These are phyloP conservation scores for Oreochromis spilurus DNA, from an alignment of 2,113 vertebrate genomes.

Conservation along the genomic window DNA sequence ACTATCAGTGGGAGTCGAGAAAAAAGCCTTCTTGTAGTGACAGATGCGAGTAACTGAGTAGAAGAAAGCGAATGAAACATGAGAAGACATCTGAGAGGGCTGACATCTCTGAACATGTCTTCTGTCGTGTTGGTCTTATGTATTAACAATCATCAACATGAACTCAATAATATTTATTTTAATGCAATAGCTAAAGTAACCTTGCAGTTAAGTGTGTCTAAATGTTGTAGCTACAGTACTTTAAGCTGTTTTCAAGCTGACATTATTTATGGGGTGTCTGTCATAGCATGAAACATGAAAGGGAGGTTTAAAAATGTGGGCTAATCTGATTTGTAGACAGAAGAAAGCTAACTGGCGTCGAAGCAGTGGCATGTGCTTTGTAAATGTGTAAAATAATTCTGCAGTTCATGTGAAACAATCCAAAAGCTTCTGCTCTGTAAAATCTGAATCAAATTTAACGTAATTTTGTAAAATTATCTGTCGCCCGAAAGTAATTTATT, in stretches of 20 bases:
- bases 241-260: neutral
- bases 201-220: neutral
- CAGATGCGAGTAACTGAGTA: neutral
- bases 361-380: neutral
- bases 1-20: neutral
- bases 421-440: neutral
- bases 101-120: neutral
- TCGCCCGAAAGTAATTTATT: accelerated
- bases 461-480: neutral
- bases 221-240: neutral
- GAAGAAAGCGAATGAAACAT: neutral
- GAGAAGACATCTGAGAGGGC: neutral
- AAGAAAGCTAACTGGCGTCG: neutral
- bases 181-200: neutral
- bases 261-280: neutral
- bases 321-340: neutral
- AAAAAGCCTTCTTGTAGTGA: neutral
- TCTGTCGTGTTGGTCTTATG: neutral
- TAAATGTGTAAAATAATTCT: neutral
- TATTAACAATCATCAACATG: neutral
- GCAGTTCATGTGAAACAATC: neutral
- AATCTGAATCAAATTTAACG: neutral
- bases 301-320: neutral
- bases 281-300: neutral
- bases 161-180: neutral